phyloP scores from a whole-genome alignment of 2,888 invertebrate species.

The Sinohyriopsis cumingii region DNA sequence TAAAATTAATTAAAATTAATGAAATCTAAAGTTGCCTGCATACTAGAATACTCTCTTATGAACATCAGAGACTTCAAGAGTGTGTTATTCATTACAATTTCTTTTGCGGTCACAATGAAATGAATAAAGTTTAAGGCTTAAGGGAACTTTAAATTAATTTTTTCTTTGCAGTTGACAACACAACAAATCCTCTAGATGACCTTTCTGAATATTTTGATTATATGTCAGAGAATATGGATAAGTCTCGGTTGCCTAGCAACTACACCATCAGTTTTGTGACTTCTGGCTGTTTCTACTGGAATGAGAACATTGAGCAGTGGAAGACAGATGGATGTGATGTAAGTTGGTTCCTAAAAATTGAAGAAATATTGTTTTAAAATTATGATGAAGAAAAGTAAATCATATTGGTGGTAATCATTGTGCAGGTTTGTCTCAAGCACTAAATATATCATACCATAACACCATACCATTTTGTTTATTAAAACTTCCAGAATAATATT shows the following conservation, averaged over 20 bases:
- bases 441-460: neutral
- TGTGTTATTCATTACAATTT: too few species aligned
- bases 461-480: neutral
- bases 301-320: constrained; percentile 34
- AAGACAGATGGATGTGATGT: constrained; percentile 44
- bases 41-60: too few species aligned
- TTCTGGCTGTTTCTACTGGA: constrained; percentile 52
- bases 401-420: neutral
- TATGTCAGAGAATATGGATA: neutral
- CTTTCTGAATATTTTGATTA: constrained; percentile 21
- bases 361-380: constrained; percentile 3
- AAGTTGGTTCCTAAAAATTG: neutral
- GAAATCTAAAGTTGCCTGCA: too few species aligned
- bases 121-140: too few species aligned
- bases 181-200: constrained; percentile 1
- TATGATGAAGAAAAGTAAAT: neutral
- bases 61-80: too few species aligned
- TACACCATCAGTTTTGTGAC: constrained; percentile 42
- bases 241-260: constrained; percentile 9
- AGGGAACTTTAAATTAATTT: too few species aligned
- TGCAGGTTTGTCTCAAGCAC: neutral
- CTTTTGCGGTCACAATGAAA: too few species aligned
- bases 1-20: too few species aligned
- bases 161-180: too few species aligned
- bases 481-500: neutral